Evolutionary conservation across 2,888 invertebrate genomes (phyloP), one percentile per base, ranked within the genome.

Genomic region (Parasteatoda lunata): DNA sequence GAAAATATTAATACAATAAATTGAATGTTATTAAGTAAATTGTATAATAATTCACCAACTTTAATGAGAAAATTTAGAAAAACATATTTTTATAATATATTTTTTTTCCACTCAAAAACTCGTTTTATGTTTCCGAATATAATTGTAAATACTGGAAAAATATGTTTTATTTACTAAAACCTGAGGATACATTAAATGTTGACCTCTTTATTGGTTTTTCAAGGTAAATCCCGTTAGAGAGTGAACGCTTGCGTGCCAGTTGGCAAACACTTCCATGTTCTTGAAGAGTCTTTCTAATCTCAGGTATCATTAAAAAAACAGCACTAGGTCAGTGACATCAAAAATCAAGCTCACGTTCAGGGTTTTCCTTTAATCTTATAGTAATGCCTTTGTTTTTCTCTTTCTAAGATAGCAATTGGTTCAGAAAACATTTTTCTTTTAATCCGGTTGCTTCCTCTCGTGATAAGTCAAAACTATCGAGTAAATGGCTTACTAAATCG

Each of bases 261-360:
- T 68, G 68, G 73, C 68, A 73, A 68, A 45, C 45, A 52, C 64
- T 72, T 59, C 59, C 49, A 30, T 69, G 68, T 69, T 77, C 69
- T 49, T 65, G 51, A 81, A 81, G 51, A 11, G 52, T 11, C 49
- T 73, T 52, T 79, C 11, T 73, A 45, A 64, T 48, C 30, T 70
- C 9, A 49, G 72, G 9, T 72, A 54, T 54, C 68, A 73, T 72
- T 65, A 81, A 65, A 68, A 30, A 71, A 81, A 76, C 75, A 76
- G 49, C 71, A 76, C n/a, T 85, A 70, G 79, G 79, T 85, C 84
- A 85, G 71, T 85, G 84, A 85, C 84, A 76, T 68, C 64, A 9
- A 47, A 30, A 84, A 73, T 73, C 64, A 79, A 84, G 71, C 70
- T 76, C 84, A 85, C 47, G 70, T 79, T 85, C 84, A 76, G 70